Evolutionary conservation across 2,888 invertebrate species (phyloP).

Genomic region (Hydrotaea cyrtoneurina): DNA sequence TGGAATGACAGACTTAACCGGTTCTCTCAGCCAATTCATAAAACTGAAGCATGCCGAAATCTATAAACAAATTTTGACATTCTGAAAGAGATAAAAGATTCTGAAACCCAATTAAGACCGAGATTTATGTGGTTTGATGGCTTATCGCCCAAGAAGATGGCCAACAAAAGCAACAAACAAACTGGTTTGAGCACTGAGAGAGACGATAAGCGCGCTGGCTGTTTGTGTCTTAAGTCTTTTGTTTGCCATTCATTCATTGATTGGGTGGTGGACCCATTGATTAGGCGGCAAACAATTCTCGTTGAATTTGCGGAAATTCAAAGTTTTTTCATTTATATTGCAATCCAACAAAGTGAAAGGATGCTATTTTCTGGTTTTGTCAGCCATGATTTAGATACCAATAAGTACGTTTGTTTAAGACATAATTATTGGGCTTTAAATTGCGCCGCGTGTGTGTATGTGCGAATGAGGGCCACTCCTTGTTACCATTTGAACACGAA

Average conservation of each 20-base stretch:
- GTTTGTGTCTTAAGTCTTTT: constrained; percentile 19
- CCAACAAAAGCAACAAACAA: background rate
- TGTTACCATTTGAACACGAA: background rate
- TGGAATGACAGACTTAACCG: too few relatives aligned
- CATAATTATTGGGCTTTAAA: background rate
- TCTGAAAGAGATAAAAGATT: background rate
- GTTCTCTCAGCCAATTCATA: background rate
- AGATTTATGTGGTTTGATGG: constrained; percentile 4
- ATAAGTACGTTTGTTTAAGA: background rate
- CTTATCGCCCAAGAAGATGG: background rate
- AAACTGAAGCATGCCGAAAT: too few relatives aligned
- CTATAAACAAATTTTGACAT: too few relatives aligned
- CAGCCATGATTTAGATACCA: background rate
- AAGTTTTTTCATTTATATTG: background rate
- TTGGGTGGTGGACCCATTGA: background rate
- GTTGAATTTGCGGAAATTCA: background rate
- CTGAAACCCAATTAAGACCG: background rate
- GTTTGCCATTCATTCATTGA: background rate
- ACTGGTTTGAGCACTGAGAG: background rate
- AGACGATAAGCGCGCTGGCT: background rate
- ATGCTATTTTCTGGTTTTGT: background rate
- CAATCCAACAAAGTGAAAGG: constrained; percentile 1
- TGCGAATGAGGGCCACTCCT: constrained; percentile 6
- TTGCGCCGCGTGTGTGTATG: background rate
- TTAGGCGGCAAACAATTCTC: background rate